Percentiles rank a stretch among this genome's conserved stretches.
These are phyloP conservation scores for Sphaerodactylus townsendi DNA, from an alignment of 2,113 vertebrate genomes.

Conservation along the genomic window DNA sequence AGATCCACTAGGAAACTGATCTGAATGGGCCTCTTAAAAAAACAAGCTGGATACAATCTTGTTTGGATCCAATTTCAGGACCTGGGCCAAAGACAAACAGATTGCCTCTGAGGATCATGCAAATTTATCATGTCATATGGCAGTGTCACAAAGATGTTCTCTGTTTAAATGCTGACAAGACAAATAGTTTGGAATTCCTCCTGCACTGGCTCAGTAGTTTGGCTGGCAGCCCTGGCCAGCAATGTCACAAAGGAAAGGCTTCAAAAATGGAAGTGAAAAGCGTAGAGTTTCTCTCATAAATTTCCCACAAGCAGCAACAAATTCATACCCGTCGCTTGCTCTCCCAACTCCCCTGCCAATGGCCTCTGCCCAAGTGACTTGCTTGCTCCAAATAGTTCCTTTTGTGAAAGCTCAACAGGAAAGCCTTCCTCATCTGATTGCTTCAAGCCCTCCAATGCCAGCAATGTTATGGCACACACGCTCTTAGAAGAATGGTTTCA, in stretches of 20 bases:
- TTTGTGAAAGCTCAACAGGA: neutral
- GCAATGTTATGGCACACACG: neutral
- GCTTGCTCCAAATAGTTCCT: neutral
- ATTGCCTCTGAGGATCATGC: neutral
- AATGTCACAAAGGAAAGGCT: neutral
- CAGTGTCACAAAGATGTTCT: neutral
- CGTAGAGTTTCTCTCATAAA: neutral
- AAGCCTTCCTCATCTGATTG: neutral
- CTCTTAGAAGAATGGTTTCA: neutral
- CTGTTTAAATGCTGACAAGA: constrained; percentile 13
- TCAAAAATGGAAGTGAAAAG: neutral
- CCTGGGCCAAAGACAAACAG: constrained; percentile 5
- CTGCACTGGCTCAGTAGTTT: neutral
- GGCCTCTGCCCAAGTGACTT: neutral
- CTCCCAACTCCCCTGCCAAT: neutral
- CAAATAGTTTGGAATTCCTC: neutral
- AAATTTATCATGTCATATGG: too few relatives aligned
- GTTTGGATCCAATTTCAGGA: neutral
- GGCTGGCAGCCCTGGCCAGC: neutral
- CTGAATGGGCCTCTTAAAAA: constrained; percentile 2
- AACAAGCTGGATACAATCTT: neutral
- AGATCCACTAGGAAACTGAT: neutral
- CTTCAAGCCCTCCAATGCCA: neutral
- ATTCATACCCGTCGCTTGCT: neutral
- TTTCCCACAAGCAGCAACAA: neutral